Conservation (phyloP, 2,888 invertebrate species). For the Reticulitermes lucifugus region DNA sequence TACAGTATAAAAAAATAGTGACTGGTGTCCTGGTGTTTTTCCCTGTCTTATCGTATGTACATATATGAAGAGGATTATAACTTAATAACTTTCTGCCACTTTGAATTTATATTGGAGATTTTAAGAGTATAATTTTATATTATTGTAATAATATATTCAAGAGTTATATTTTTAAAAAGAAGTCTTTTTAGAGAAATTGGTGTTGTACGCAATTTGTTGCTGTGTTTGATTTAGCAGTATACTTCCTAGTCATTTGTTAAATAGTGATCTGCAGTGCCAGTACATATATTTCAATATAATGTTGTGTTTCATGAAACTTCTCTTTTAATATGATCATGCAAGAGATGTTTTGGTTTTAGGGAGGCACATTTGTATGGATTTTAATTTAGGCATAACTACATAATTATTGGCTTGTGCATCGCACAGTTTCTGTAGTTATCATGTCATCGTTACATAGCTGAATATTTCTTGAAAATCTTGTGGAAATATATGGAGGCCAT, state of each 20-base stretch:
- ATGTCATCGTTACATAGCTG: background rate
- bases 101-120: background rate
- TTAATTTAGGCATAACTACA: background rate
- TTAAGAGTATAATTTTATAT: conserved; percentile 6
- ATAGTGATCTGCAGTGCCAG: background rate
- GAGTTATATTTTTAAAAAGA: conserved; percentile 21
- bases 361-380: background rate
- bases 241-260: conserved; percentile 9
- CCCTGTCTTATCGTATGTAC: background rate
- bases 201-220: background rate
- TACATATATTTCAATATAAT: background rate
- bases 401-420: background rate
- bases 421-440: background rate
- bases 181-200: background rate
- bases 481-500: background rate
- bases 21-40: background rate
- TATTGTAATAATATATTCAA: conserved; percentile 21
- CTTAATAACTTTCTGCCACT: background rate
- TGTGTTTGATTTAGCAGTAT: background rate
- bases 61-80: background rate
- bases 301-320: background rate
- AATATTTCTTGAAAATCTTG: background rate
- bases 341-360: background rate
- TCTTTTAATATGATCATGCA: background rate
- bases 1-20: too few species aligned